Evolutionary conservation across 1,140 invertebrate genomes (phyloP), one percentile per base, ranked within the genome.

Genomic region (Ganaspis sp.): DNA sequence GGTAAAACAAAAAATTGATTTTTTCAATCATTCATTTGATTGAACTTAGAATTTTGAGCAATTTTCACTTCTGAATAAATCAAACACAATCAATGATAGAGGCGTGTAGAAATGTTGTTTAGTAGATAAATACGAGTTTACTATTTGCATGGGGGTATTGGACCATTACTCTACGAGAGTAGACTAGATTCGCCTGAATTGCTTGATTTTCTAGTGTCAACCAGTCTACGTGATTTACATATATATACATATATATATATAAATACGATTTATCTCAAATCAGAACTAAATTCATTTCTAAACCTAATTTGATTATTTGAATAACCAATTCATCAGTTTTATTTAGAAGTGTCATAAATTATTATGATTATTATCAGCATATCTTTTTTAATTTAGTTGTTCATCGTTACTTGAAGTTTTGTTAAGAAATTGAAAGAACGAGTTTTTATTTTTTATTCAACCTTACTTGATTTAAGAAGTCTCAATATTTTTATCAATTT

Each of bases 171-270:
- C 23, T 64, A 64, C 21, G 58, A 64, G 12, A 64, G 58, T 29
- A 64, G 58, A 64, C 58, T 64, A 64, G 58, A 64, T 34, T 64
- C 23, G 21, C 23, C 26, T 64, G 58, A 64, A 64, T 64, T n/a
- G 58, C 58, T 64, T 64, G 23, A 64, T 64, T 64, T 64, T 64
- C 58, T 64, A 34, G 58, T 34, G 58, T 64, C 58, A 64, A 64
- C 26, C 58, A 64, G 26, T 34, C 23, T 64, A 64, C 58, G 58
- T 64, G 58, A 34, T 64, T 26, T 64, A 12, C 23, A 64, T 64
- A n/a, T 64, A 64, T 58, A 58, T 64, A 12, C 23, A 64, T 64
- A n/a, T 64, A 64, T 58, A 58, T 29, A 64, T 29, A 17, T 49
- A 49, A 49, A 29, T 26, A n/a, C 15, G 1, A 29, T 17, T 26